phyloP scores from a whole-genome alignment of 2,113 vertebrate genomes.

The Hippocampus guttulatus region DNA sequence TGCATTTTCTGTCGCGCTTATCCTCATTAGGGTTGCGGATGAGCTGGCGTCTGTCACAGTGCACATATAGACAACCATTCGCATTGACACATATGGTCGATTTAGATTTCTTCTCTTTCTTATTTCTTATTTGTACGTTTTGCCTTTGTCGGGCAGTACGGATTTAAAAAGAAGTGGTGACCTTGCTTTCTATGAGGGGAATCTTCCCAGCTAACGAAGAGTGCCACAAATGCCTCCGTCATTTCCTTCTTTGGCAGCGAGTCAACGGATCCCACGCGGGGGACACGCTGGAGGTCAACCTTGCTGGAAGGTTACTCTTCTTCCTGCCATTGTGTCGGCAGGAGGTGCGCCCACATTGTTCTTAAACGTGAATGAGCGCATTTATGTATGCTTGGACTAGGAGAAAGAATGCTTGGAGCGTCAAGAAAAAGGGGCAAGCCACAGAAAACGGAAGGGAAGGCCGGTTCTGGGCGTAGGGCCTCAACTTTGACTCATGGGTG shows the following conservation, averaged over 20 bases:
- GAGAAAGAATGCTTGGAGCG: neutral
- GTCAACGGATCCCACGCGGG: constrained; percentile 51
- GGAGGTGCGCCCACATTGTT: neutral
- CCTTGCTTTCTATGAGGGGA: constrained; percentile 54
- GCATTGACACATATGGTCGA: neutral
- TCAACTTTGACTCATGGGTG: neutral
- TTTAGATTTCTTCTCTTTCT: neutral
- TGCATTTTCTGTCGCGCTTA: no score
- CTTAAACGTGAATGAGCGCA: neutral
- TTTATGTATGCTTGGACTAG: neutral
- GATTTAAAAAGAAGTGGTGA: neutral
- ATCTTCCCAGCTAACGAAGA: constrained; percentile 54
- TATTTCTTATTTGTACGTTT: neutral
- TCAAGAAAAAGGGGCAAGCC: neutral
- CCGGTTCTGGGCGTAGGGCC: no score
- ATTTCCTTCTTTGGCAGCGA: constrained; percentile 46
- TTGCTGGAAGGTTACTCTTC: constrained; percentile 34
- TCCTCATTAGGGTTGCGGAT: no score
- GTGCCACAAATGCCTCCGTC: constrained; percentile 56
- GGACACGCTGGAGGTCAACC: constrained; percentile 47
- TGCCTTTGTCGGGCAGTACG: neutral
- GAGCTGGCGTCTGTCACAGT: neutral
- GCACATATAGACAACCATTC: neutral
- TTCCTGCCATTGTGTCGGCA: constrained; percentile 26
- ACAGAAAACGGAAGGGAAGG: neutral